phyloP scores from a whole-genome alignment of 37 sponge, comb jelly and placozoan species.

The Aplysina aerophoba region DNA sequence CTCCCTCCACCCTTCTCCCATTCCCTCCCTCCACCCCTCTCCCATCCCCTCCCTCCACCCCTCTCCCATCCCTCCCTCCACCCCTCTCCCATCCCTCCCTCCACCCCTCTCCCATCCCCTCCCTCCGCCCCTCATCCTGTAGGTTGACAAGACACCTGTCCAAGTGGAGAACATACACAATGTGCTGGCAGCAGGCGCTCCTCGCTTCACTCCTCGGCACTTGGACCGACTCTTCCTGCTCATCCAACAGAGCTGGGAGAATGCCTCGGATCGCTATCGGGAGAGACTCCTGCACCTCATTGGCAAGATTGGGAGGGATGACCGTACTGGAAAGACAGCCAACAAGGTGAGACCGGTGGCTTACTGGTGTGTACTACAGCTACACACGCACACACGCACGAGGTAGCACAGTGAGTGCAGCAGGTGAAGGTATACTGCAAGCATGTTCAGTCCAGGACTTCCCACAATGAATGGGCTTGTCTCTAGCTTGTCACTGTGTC shows the following conservation, averaged over 20 bases:
- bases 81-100: too few relatives aligned
- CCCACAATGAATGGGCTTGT: too few relatives aligned
- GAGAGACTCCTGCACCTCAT: constrained; percentile 80
- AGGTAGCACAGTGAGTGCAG: too few relatives aligned
- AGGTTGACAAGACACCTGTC: constrained; percentile 78
- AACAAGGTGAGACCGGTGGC: constrained; percentile 58
- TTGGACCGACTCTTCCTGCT: constrained; percentile 85
- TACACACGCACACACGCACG: not conserved
- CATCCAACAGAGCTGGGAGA: constrained; percentile 87
- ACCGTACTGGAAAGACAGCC: constrained; percentile 80
- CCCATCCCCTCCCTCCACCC: too few relatives aligned
- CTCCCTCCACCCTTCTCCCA: too few relatives aligned
- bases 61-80: too few relatives aligned
- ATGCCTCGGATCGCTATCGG: constrained; percentile 70
- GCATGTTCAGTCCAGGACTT: too few relatives aligned
- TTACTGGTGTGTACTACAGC: not conserved
- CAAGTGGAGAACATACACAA: constrained; percentile 87
- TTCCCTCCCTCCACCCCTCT: too few relatives aligned
- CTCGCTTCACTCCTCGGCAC: constrained; percentile 62
- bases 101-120: too few relatives aligned
- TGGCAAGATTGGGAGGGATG: constrained; percentile 87
- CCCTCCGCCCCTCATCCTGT: too few relatives aligned
- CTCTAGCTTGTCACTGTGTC: too few relatives aligned
- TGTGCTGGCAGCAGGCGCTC: constrained; percentile 82
- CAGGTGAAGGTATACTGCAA: too few relatives aligned